A percentile compares a stretch with the other conserved stretches of the same genome.
Conservation (phyloP, 2,888 invertebrate genomes). For the Exocentrus adspersus region DNA sequence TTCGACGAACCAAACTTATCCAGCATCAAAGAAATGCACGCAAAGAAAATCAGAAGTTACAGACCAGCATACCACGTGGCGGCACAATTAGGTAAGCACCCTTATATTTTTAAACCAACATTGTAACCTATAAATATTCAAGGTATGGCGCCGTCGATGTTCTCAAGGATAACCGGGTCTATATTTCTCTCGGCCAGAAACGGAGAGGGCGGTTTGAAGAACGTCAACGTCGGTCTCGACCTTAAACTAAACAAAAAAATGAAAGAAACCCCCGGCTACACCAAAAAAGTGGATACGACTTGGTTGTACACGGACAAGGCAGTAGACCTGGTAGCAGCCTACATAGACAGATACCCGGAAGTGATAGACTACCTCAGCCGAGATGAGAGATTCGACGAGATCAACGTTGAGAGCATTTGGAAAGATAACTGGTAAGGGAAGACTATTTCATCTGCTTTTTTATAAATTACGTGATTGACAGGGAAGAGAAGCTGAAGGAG, state of each 20-base stretch:
- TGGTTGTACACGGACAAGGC: slow-evolving; percentile 88
- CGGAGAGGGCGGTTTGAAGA: slow-evolving; percentile 58
- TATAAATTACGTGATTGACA: slow-evolving; percentile 28
- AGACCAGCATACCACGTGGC: slow-evolving; percentile 69
- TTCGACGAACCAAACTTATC: slow-evolving; percentile 67
- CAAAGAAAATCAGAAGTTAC: slow-evolving; percentile 63
- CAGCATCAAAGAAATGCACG: slow-evolving; percentile 52
- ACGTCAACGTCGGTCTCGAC: slow-evolving; percentile 88
- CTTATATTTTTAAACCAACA: too few relatives aligned
- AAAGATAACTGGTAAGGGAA: slow-evolving; percentile 45
- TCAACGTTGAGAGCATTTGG: slow-evolving; percentile 77
- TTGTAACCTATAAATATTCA: slow-evolving; percentile 35
- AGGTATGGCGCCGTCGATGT: slow-evolving; percentile 74
- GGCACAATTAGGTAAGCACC: slow-evolving; percentile 67
- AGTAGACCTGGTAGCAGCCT: slow-evolving; percentile 75
- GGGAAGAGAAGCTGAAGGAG: slow-evolving; percentile 66
- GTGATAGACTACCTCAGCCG: slow-evolving; percentile 73
- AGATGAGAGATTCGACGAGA: slow-evolving; percentile 66
- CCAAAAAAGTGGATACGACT: slow-evolving; percentile 72
- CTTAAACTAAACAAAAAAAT: slow-evolving; percentile 88
- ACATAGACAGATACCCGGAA: slow-evolving; percentile 77
- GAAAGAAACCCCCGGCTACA: slow-evolving; percentile 82
- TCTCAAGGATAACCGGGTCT: slow-evolving; percentile 89
- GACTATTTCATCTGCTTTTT: background rate
- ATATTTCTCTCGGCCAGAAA: slow-evolving; percentile 70